phyloP scores from a whole-genome alignment of 1,140 invertebrate species.

The Meloidogyne floridensis region DNA sequence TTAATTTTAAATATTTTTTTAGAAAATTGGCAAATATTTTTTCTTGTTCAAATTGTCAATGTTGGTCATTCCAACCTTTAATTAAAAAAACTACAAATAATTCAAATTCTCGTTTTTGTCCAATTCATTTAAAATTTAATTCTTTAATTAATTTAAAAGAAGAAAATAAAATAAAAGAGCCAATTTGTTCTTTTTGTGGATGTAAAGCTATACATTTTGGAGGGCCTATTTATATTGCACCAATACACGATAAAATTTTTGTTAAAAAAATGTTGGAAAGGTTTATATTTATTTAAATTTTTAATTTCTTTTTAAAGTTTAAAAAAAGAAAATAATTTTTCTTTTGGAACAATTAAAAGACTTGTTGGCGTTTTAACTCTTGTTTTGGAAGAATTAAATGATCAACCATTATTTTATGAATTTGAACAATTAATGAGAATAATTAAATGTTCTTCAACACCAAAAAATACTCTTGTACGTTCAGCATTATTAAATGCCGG shows the following conservation, averaged over 20 bases:
- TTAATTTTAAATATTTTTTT: conserved; percentile 22
- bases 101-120: conserved; percentile 36
- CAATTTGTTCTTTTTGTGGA: conserved; percentile 55
- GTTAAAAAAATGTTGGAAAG: conserved; percentile 70
- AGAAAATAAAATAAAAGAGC: background rate
- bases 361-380: conserved; percentile 73
- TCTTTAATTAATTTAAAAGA: conserved; percentile 18
- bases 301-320: conserved; percentile 33
- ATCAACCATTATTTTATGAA: conserved; percentile 85
- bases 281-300: conserved; percentile 17
- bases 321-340: conserved; percentile 67
- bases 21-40: conserved; percentile 61
- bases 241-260: conserved; percentile 80
- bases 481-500: conserved; percentile 91
- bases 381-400: conserved; percentile 75
- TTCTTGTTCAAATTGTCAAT: conserved; percentile 55
- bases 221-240: conserved; percentile 88
- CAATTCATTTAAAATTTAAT: conserved; percentile 32
- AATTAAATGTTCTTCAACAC: conserved; percentile 46
- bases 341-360: conserved; percentile 73
- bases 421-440: conserved; percentile 53
- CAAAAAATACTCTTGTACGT: conserved; percentile 66
- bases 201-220: conserved; percentile 72
- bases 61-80: conserved; percentile 51
- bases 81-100: conserved; percentile 47